Evolutionary conservation across 1,140 invertebrate genomes (phyloP).

Genomic region (Eufriesea mexicana): DNA sequence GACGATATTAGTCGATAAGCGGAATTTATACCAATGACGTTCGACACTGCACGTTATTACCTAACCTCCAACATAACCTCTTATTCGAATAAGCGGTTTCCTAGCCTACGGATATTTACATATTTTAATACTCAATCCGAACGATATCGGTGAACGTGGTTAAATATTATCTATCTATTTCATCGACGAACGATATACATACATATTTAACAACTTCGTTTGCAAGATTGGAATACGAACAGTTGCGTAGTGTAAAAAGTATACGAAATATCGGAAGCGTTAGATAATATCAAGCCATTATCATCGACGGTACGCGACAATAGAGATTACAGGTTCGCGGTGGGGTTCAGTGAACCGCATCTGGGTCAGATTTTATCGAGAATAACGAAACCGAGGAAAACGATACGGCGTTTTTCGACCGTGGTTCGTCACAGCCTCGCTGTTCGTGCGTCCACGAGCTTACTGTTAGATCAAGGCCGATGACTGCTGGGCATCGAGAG

Average conservation of each 20-base stretch:
- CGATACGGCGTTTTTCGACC: constrained; percentile 6
- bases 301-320: constrained; percentile 35
- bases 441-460: neutral
- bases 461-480: constrained; percentile 36
- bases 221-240: neutral
- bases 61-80: no score
- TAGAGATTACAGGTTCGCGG: constrained; percentile 30
- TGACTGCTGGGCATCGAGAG: constrained; percentile 3
- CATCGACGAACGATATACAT: neutral
- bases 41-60: no score
- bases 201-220: neutral
- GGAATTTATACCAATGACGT: no score
- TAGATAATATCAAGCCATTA: constrained; percentile 11
- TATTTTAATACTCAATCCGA: no score
- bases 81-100: no score
- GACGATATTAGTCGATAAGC: neutral
- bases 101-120: no score
- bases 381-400: constrained; percentile 25
- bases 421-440: neutral
- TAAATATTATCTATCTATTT: no score
- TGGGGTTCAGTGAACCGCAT: constrained; percentile 39
- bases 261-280: constrained; percentile 1
- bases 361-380: constrained; percentile 49
- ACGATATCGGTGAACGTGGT: no score
- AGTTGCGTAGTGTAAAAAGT: neutral